Base-by-base conservation (phyloP, 2,113 vertebrate species). In the Notechis scutatus region DNA sequence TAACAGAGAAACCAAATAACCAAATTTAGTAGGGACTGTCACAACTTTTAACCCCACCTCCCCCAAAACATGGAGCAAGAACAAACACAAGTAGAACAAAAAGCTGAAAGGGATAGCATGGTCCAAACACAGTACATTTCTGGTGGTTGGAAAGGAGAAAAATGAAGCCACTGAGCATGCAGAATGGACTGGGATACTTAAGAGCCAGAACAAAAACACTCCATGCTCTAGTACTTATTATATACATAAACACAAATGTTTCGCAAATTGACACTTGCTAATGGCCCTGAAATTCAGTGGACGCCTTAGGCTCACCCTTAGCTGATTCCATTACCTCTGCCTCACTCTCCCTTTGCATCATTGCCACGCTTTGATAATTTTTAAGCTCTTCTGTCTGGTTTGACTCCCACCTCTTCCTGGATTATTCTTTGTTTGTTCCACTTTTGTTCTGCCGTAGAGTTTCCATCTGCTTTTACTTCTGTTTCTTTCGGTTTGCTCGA, bases 401-500 rank as follows among this genome's bases (percentile, higher is more conserved):
- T 18, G 85, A 0, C 11, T 90, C 86, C 56, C 0, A 5, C 0
- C 42, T 85, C 64, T 1, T 20, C 3, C 29, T 85, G 39, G 1
- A 6, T n/a, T 64, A 87, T 90, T 61, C 24, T 54, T 81, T 8
- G 20, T 1, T 12, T 54, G 34, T 64, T 81, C 89, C 50, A 21
- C 93, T 47, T 85, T 92, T 47, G 87, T 57, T 61, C 55, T 6
- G 0, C 50, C 1, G 0, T 64, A 94, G 29, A 24, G 12, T 91
- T 95, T 89, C 89, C 91, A 90, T 55, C 94, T 91, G 59, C 87
- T 61, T 50, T 86, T 95, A 0, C 26, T 52, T 18, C 0, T 0
- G 45, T 92, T n/a, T 52, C 91, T 88, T 91, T 94, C n/a, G 29
- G n/a, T 92, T 85, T 93, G n/a, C 88, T 54, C 52, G 52, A 93